Percentiles rank a stretch among this genome's conserved stretches.
Evolutionary conservation across 2,888 invertebrate species (phyloP).

Genomic region (Drosophila rellima): DNA sequence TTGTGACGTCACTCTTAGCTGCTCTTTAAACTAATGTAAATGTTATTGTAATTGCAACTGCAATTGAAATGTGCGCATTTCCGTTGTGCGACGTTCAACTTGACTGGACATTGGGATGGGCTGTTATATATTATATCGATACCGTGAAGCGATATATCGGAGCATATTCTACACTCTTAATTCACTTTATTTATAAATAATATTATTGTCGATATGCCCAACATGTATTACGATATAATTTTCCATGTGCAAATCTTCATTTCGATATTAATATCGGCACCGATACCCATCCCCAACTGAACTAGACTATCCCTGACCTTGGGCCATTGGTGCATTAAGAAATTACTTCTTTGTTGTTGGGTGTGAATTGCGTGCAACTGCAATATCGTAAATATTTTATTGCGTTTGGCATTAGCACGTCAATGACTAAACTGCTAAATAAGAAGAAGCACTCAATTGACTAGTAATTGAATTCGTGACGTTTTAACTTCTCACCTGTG

Average conservation of each 20-base stretch:
- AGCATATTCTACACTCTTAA: no score
- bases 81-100: constrained; percentile 21
- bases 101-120: constrained; percentile 5
- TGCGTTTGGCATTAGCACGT: constrained; percentile 27
- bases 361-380: constrained; percentile 24
- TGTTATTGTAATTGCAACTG: constrained; percentile 19
- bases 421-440: constrained; percentile 19
- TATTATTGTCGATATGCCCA: no score
- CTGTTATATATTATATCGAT: no score
- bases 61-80: constrained; percentile 31
- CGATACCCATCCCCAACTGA: background rate
- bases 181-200: no score
- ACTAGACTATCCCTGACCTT: constrained; percentile 46
- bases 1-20: constrained; percentile 43
- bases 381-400: constrained; percentile 51
- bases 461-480: constrained; percentile 52
- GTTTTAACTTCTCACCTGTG: constrained; percentile 28
- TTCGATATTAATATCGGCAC: background rate
- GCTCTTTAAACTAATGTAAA: constrained; percentile 14
- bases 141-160: background rate
- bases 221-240: no score
- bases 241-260: background rate
- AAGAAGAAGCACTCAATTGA: constrained; percentile 35
- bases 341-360: constrained; percentile 30
- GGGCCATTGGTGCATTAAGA: constrained; percentile 22